phyloP scores from a whole-genome alignment of 2,888 invertebrate species.

The Eupeodes latifasciatus region DNA sequence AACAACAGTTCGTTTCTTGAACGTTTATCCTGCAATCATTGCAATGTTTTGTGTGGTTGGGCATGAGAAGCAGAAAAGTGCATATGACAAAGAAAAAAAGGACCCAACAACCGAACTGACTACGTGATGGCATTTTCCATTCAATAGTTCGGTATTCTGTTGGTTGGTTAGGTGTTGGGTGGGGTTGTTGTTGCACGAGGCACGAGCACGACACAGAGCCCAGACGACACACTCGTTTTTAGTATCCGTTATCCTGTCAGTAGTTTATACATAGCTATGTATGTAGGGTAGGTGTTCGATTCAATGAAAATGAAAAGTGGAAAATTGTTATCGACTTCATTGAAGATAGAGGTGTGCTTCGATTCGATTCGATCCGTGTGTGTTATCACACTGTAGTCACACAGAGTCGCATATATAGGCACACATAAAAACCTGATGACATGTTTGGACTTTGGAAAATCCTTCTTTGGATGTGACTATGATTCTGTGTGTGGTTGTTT shows the following conservation, averaged over 20 bases:
- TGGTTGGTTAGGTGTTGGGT: constrained; percentile 8
- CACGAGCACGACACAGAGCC: no score
- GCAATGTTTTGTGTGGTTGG: constrained; percentile 64
- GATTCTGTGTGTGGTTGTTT: background rate
- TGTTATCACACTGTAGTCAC: no score
- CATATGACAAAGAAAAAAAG: constrained; percentile 15
- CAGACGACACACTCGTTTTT: background rate
- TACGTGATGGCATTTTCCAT: constrained; percentile 62
- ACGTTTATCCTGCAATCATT: constrained; percentile 71
- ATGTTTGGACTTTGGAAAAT: constrained; percentile 31
- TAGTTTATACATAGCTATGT: no score
- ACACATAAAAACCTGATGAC: constrained; percentile 31
- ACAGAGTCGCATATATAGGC: background rate
- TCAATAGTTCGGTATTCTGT: constrained; percentile 33
- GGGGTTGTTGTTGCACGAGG: constrained; percentile 20
- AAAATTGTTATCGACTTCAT: constrained; percentile 62
- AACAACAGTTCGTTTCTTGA: constrained; percentile 50
- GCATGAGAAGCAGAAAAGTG: constrained; percentile 38
- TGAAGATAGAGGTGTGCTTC: constrained; percentile 11
- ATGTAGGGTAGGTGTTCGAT: background rate
- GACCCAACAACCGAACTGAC: background rate
- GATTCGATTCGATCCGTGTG: background rate
- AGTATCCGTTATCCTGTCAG: background rate
- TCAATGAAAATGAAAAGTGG: constrained; percentile 54
- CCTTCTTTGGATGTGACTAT: constrained; percentile 1